phyloP scores from a whole-genome alignment of 1,140 invertebrate genomes.

The Drosophila nigromelanica region DNA sequence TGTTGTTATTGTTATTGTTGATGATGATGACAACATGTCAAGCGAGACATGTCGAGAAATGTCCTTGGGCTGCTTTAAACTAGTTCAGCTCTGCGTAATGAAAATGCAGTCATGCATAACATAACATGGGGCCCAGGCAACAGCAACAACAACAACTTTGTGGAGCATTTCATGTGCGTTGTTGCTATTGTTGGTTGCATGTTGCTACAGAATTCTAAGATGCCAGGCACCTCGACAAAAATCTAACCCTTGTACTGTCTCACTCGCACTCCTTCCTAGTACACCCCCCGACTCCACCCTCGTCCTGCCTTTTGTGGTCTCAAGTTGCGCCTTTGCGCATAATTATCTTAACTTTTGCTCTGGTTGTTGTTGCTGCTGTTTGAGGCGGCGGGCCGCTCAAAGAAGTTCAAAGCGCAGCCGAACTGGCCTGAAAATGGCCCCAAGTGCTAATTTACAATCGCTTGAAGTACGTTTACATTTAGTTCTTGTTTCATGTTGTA shows the following conservation, averaged over 20 bases:
- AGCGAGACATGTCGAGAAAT: slow-evolving; percentile 42
- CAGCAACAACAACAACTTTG: slow-evolving; percentile 37
- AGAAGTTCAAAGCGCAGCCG: slow-evolving; percentile 60
- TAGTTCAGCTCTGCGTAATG: slow-evolving; percentile 65
- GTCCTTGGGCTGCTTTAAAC: slow-evolving; percentile 75
- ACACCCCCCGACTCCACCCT: background rate
- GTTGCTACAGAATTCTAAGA: slow-evolving; percentile 27
- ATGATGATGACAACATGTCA: slow-evolving; percentile 58
- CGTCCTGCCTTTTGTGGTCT: slow-evolving; percentile 1
- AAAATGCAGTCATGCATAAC: slow-evolving; percentile 73
- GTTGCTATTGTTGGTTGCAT: slow-evolving; percentile 41
- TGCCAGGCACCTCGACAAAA: slow-evolving; percentile 29
- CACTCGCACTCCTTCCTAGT: background rate
- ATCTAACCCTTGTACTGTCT: slow-evolving; percentile 17
- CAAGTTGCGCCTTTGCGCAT: slow-evolving; percentile 41
- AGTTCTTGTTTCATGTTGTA: slow-evolving; percentile 11
- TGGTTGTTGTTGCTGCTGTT: slow-evolving; percentile 12
- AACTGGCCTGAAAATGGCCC: slow-evolving; percentile 23
- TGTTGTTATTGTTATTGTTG: slow-evolving; percentile 13
- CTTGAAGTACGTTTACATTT: slow-evolving; percentile 51
- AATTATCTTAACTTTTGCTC: slow-evolving; percentile 70
- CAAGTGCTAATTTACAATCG: slow-evolving; percentile 57
- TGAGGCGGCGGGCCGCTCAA: slow-evolving; percentile 14
- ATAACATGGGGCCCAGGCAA: slow-evolving; percentile 50
- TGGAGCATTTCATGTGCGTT: slow-evolving; percentile 50